phyloP scores from a whole-genome alignment of 2,113 vertebrate genomes.

The Cromileptes altivelis region DNA sequence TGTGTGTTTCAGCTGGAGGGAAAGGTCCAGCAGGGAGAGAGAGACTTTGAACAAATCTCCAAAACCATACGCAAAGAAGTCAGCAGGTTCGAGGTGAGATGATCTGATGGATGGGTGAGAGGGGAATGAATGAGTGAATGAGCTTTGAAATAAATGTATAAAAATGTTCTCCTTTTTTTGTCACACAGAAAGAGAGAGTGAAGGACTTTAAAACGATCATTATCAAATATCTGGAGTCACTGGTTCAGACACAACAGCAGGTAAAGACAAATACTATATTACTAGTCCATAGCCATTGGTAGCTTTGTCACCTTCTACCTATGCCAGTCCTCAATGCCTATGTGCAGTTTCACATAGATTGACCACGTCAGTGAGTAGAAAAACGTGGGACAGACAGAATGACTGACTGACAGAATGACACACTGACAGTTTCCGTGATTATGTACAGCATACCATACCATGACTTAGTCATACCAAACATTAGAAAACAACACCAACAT shows the following conservation, averaged over 20 bases:
- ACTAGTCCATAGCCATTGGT: too few relatives aligned
- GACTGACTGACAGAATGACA: too few relatives aligned
- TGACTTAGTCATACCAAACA: too few relatives aligned
- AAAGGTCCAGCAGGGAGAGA: slow-evolving; percentile 97
- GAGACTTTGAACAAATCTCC: slow-evolving; percentile 98
- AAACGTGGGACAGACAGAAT: too few relatives aligned
- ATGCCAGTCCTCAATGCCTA: too few relatives aligned
- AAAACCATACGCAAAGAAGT: slow-evolving; percentile 98
- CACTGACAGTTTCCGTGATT: too few relatives aligned
- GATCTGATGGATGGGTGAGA: neutral
- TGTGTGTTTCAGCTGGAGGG: slow-evolving; percentile 92
- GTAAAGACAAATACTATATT: slow-evolving; percentile 74
- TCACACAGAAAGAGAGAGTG: slow-evolving; percentile 93
- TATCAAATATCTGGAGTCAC: slow-evolving; percentile 96
- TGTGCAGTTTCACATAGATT: too few relatives aligned
- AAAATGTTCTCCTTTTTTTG: slow-evolving; percentile 2
- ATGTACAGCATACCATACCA: too few relatives aligned
- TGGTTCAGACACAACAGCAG: slow-evolving; percentile 98
- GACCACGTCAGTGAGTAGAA: too few relatives aligned
- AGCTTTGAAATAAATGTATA: neutral
- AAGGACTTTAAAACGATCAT: slow-evolving; percentile 98
- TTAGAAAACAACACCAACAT: too few relatives aligned
- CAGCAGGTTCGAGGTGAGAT: slow-evolving; percentile 94
- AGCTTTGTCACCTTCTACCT: too few relatives aligned
- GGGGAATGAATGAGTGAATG: neutral